phyloP scores from a whole-genome alignment of 2,888 invertebrate genomes.

The Luperina testacea region DNA sequence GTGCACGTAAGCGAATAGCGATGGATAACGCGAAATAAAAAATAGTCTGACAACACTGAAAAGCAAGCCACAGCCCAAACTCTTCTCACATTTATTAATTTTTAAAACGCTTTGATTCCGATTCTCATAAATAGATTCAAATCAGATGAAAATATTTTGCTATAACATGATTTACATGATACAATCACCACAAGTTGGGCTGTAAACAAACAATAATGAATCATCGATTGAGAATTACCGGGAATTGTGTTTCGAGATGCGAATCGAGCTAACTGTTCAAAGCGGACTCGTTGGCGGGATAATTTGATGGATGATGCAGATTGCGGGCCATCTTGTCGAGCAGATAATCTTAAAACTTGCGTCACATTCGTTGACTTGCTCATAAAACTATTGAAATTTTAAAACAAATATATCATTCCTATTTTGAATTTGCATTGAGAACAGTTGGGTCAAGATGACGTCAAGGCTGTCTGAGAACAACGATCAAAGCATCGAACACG shows the following conservation, averaged over 20 bases:
- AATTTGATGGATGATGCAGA: conserved; percentile 68
- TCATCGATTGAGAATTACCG: conserved; percentile 67
- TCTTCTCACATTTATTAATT: conserved; percentile 29
- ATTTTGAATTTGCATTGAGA: conserved; percentile 72
- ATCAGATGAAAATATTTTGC: conserved; percentile 46
- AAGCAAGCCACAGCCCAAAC: conserved; percentile 26
- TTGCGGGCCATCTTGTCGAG: conserved; percentile 52
- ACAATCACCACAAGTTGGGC: conserved; percentile 48
- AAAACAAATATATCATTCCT: conserved; percentile 63
- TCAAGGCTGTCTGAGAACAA: conserved; percentile 71
- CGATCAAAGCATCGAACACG: conserved; percentile 63
- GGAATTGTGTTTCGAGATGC: conserved; percentile 61
- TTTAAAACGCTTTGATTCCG: conserved; percentile 21
- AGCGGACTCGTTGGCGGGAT: conserved; percentile 60
- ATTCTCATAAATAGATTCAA: conserved; percentile 44
- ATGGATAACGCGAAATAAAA: conserved; percentile 67
- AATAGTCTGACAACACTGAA: conserved; percentile 51
- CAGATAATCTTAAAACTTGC: conserved; percentile 57
- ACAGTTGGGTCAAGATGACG: conserved; percentile 72
- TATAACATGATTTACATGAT: conserved; percentile 42
- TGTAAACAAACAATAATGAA: conserved; percentile 71
- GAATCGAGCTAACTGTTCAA: conserved; percentile 54
- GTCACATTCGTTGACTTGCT: conserved; percentile 46
- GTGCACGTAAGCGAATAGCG: conserved; percentile 74
- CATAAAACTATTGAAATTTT: conserved; percentile 64